Percentiles rank a stretch among this genome's conserved stretches.
These are phyloP conservation scores for Aplocera efformata DNA, from an alignment of 2,888 invertebrate species.

Conservation along the genomic window DNA sequence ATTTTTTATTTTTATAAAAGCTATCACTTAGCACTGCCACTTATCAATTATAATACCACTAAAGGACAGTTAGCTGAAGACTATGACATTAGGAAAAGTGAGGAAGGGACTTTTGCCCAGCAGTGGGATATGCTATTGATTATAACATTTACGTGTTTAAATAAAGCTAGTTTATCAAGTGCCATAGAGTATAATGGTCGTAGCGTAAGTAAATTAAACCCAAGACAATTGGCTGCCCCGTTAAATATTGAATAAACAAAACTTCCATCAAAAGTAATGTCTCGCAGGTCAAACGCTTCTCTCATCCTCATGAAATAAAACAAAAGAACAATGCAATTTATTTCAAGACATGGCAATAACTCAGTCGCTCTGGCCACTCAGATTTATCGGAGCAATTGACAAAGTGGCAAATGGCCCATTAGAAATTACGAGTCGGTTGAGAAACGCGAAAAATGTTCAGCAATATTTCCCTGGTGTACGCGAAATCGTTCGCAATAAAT, in stretches of 20 bases:
- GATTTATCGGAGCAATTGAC: conserved; percentile 81
- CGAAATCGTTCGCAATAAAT: conserved; percentile 75
- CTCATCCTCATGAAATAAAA: conserved; percentile 38
- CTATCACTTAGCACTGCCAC: too few species aligned
- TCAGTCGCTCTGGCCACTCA: conserved; percentile 57
- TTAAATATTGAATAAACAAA: conserved; percentile 2
- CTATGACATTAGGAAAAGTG: too few species aligned
- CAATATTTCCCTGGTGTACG: conserved; percentile 70
- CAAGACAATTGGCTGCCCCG: too few species aligned
- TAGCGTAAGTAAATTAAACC: too few species aligned
- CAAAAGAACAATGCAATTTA: conserved; percentile 71
- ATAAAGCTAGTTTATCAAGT: too few species aligned
- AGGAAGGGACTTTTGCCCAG: too few species aligned
- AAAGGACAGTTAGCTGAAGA: too few species aligned
- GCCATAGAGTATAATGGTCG: too few species aligned
- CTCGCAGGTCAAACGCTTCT: conserved; percentile 17
- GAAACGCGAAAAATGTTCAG: conserved; percentile 66
- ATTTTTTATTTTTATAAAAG: too few species aligned
- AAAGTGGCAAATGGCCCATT: conserved; percentile 81
- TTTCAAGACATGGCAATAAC: conserved; percentile 63
- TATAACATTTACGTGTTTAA: too few species aligned
- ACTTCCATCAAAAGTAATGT: conserved; percentile 16
- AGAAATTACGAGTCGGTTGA: conserved; percentile 75
- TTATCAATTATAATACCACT: too few species aligned
- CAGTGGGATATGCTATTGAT: too few species aligned